phyloP scores from a whole-genome alignment of 2,888 invertebrate genomes.

The Dicycla oo region DNA sequence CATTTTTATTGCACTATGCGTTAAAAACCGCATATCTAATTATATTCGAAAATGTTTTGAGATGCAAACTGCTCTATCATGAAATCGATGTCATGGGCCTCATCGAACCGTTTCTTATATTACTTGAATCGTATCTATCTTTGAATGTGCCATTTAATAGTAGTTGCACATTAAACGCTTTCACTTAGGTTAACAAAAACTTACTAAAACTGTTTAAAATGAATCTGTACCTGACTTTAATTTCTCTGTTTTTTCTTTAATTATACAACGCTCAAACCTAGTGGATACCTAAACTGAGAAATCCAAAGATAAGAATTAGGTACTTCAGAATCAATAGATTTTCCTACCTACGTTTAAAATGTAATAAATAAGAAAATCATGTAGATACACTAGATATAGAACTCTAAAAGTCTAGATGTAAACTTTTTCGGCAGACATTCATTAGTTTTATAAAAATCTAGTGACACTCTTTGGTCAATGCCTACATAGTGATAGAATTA shows the following conservation, averaged over 20 bases:
- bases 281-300: conserved; percentile 71
- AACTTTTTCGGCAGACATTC: conserved; percentile 24
- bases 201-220: conserved; percentile 58
- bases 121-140: conserved; percentile 55
- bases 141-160: conserved; percentile 68
- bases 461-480: conserved; percentile 31
- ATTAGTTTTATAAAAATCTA: conserved; percentile 42
- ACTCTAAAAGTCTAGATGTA: conserved; percentile 27
- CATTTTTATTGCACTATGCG: conserved; percentile 25
- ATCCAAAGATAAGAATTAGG: conserved; percentile 79
- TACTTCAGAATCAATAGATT: conserved; percentile 65
- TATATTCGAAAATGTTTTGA: conserved; percentile 23
- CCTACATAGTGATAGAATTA: conserved; percentile 41
- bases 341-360: conserved; percentile 50
- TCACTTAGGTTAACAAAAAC: conserved; percentile 60
- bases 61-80: conserved; percentile 32
- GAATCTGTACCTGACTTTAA: conserved; percentile 76
- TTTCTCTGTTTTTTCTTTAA: conserved; percentile 58
- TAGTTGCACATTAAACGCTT: conserved; percentile 69
- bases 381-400: conserved; percentile 39
- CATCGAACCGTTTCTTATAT: conserved; percentile 35
- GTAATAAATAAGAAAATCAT: conserved; percentile 44
- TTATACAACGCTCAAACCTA: conserved; percentile 70
- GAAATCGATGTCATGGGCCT: conserved; percentile 50
- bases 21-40: conserved; percentile 36